Percentiles rank a stretch among this genome's conserved stretches.
phyloP scores from a whole-genome alignment of 2,888 invertebrate species.

The Eristalinus sepulchralis region DNA sequence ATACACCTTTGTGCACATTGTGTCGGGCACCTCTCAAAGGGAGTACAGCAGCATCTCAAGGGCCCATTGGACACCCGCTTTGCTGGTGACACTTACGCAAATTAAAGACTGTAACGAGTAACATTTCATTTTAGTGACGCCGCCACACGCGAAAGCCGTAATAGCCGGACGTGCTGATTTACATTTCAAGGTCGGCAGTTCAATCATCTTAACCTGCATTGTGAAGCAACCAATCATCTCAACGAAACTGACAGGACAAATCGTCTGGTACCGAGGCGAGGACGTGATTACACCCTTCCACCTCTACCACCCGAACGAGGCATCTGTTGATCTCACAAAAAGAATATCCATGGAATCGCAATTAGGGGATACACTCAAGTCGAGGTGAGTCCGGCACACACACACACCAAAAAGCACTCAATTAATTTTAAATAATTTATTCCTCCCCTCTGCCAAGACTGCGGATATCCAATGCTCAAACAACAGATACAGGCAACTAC shows the following conservation, averaged over 20 bases:
- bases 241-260: slow-evolving; percentile 86
- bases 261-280: slow-evolving; percentile 86
- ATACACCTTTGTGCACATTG: too few species aligned
- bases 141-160: slow-evolving; percentile 85
- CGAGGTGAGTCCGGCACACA: slow-evolving; percentile 78
- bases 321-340: slow-evolving; percentile 76
- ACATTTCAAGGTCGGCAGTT: slow-evolving; percentile 88
- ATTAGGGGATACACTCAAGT: slow-evolving; percentile 87
- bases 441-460: slow-evolving; percentile 80
- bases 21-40: neutral
- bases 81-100: neutral
- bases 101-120: neutral
- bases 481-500: slow-evolving; percentile 92
- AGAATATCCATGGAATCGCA: slow-evolving; percentile 80
- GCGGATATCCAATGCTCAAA: slow-evolving; percentile 87
- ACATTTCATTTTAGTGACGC: slow-evolving; percentile 75
- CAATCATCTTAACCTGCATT: slow-evolving; percentile 86
- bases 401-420: neutral
- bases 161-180: slow-evolving; percentile 86
- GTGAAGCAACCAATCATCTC: slow-evolving; percentile 84
- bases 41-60: too few species aligned
- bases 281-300: slow-evolving; percentile 78
- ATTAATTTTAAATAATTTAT: slow-evolving; percentile 43
- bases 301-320: slow-evolving; percentile 73
- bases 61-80: neutral